These are phyloP conservation scores for Protosalanx chinensis DNA, from an alignment of 2,797 vertebrate genomes.

Conservation along the genomic window DNA sequence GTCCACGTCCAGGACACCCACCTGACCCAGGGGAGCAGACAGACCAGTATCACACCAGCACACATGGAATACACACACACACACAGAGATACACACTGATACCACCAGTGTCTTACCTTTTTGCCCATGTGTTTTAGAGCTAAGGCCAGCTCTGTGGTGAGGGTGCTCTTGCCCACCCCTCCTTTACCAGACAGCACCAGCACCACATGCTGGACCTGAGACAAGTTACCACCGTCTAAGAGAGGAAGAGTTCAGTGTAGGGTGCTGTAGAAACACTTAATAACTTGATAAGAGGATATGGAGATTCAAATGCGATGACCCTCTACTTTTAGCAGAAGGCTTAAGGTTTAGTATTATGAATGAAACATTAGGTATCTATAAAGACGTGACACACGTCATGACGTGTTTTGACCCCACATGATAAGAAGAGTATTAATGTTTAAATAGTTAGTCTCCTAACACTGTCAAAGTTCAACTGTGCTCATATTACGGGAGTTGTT, in stretches of 20 bases:
- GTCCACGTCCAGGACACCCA: slow-evolving; percentile 92
- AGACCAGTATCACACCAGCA: too few species aligned
- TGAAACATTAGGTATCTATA: too few species aligned
- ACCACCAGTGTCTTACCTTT: slow-evolving; percentile 74
- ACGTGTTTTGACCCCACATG: too few species aligned
- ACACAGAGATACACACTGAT: background rate
- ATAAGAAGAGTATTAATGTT: too few species aligned
- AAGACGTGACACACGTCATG: too few species aligned
- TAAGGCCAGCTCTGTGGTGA: slow-evolving; percentile 86
- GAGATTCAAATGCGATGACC: too few species aligned
- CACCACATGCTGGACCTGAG: slow-evolving; percentile 78
- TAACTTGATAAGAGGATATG: too few species aligned
- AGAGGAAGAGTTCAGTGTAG: background rate
- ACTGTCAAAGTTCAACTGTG: too few species aligned
- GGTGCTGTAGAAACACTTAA: background rate
- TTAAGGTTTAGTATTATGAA: too few species aligned
- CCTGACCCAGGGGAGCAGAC: slow-evolving; percentile 64
- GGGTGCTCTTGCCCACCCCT: slow-evolving; percentile 93
- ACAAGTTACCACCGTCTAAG: slow-evolving; percentile 67
- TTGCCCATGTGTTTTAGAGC: slow-evolving; percentile 79
- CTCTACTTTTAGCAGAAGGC: too few species aligned
- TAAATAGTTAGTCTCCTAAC: too few species aligned
- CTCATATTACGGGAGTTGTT: slow-evolving; percentile 5
- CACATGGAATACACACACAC: background rate
- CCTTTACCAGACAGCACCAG: slow-evolving; percentile 94